A percentile compares a stretch with the other conserved stretches of the same genome.
Conservation (phyloP, 2,888 invertebrate species). For the Chloroclystis v-ata region DNA sequence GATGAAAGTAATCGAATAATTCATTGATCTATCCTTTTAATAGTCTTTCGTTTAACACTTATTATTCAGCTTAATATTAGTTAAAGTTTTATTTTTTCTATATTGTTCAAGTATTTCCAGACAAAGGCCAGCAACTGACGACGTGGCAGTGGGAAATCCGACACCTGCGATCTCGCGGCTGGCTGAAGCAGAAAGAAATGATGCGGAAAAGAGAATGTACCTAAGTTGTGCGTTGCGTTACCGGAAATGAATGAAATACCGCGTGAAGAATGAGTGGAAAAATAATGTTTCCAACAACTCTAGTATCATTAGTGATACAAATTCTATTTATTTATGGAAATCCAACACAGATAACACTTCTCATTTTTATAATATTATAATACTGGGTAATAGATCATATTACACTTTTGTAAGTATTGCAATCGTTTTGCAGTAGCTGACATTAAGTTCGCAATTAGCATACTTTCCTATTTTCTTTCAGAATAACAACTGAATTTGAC, state of each 20-base stretch:
- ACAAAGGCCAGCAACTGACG: constrained; percentile 35
- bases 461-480: no score
- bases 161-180: constrained; percentile 35
- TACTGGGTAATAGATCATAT: no score
- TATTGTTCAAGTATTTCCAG: constrained; percentile 30
- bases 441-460: no score
- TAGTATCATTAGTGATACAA: no score
- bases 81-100: constrained; percentile 1
- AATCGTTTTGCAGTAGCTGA: no score
- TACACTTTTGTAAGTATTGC: no score
- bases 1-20: background rate
- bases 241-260: constrained; percentile 2
- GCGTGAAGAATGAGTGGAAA: background rate
- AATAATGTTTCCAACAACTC: background rate
- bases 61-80: constrained; percentile 1
- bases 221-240: no score
- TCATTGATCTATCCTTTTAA: background rate
- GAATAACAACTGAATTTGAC: no score
- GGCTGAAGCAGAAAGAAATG: constrained; percentile 40
- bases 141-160: constrained; percentile 9
- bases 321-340: no score
- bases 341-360: no score
- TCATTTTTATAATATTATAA: no score
- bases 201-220: constrained; percentile 34
- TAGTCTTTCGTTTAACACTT: constrained; percentile 2